phyloP scores from a whole-genome alignment of 2,113 vertebrate genomes.

The Desmodus rotundus region DNA sequence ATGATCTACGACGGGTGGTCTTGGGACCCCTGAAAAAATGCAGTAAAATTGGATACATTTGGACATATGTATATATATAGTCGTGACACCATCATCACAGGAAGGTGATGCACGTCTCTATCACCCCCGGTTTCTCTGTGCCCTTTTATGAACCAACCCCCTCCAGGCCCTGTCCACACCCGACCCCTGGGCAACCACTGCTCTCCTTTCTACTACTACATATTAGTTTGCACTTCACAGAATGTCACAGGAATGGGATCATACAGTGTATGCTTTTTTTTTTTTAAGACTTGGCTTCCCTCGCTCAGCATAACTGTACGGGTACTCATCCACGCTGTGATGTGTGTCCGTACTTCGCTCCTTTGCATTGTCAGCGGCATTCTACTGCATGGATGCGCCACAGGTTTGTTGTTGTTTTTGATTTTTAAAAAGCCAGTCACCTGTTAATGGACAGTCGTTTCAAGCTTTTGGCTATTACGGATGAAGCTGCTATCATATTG shows the following conservation, averaged over 20 bases:
- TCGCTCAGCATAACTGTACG: neutral
- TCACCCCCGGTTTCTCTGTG: neutral
- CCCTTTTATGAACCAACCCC: neutral
- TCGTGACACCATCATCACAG: neutral
- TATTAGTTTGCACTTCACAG: neutral
- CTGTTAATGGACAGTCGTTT: neutral
- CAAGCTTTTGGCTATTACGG: neutral
- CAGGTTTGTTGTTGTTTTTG: neutral
- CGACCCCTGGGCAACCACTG: neutral
- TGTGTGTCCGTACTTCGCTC: neutral
- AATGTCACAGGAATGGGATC: neutral
- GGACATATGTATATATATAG: neutral
- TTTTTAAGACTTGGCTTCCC: neutral
- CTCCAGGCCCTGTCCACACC: neutral
- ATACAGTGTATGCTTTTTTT: neutral
- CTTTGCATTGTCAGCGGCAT: neutral
- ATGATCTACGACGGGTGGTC: neutral
- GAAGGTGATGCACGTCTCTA: neutral
- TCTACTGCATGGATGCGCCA: neutral
- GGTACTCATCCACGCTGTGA: neutral
- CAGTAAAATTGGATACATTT: neutral
- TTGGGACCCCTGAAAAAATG: neutral
- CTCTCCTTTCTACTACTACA: neutral
- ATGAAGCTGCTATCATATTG: neutral
- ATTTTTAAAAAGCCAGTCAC: neutral